Percentiles rank a stretch among this genome's conserved stretches.
Conservation (phyloP, 2,888 invertebrate genomes). For the Bibio marci region DNA sequence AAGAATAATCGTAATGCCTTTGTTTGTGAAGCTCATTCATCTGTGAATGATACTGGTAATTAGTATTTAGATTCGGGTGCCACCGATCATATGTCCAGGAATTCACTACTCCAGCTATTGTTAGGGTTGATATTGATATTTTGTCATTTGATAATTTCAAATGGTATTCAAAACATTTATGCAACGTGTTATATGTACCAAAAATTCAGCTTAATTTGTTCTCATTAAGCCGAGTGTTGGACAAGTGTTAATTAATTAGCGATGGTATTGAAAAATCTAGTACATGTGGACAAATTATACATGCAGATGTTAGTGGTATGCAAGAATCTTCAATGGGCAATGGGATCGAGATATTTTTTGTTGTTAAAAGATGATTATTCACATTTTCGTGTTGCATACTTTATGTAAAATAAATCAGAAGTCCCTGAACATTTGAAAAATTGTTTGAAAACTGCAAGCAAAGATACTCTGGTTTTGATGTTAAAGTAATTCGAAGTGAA, state of each 20-base stretch:
- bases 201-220: slow-evolving; percentile 10
- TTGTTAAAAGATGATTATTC: slow-evolving; percentile 12
- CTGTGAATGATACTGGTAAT: background rate
- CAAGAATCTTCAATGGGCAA: slow-evolving; percentile 8
- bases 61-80: slow-evolving; percentile 12
- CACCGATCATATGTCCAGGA: slow-evolving; percentile 11
- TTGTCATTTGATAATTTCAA: slow-evolving; percentile 9
- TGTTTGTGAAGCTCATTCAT: background rate
- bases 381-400: slow-evolving; percentile 10
- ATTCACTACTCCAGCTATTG: slow-evolving; percentile 3
- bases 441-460: slow-evolving; percentile 2
- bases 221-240: slow-evolving; percentile 10
- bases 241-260: slow-evolving; percentile 9
- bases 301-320: slow-evolving; percentile 13
- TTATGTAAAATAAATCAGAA: slow-evolving; percentile 11
- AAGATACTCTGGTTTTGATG: slow-evolving; percentile 1
- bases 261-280: background rate
- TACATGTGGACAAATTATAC: slow-evolving; percentile 10
- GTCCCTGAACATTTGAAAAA: slow-evolving; percentile 7
- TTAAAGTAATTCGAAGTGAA: slow-evolving; percentile 3
- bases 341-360: slow-evolving; percentile 11
- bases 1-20: background rate
- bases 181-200: slow-evolving; percentile 11
- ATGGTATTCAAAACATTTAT: slow-evolving; percentile 10
- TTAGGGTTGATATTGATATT: slow-evolving; percentile 10